These are phyloP conservation scores for Phyllotreta cruciferae DNA, from an alignment of 2,888 invertebrate genomes.

Conservation along the genomic window DNA sequence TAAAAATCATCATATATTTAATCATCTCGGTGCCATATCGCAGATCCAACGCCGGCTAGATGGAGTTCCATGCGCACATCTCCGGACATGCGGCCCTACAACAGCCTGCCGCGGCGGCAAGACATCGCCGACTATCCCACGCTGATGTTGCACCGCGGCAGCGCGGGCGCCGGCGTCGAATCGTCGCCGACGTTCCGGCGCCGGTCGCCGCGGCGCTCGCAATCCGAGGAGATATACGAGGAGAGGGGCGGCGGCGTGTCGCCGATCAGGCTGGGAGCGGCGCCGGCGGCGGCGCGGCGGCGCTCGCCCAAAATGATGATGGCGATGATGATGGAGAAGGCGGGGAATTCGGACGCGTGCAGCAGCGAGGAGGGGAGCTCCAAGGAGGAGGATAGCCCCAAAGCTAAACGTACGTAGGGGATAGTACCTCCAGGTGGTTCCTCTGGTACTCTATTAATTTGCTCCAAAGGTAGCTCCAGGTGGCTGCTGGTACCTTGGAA, in stretches of 20 bases:
- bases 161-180: constrained; percentile 18
- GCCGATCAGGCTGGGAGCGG: too few species aligned
- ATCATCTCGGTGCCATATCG: too few species aligned
- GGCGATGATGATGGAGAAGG: background rate
- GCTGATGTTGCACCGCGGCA: constrained; percentile 50
- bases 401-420: constrained; percentile 35
- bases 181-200: constrained; percentile 25
- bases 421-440: too few species aligned
- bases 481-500: background rate
- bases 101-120: constrained; percentile 67
- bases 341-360: constrained; percentile 1
- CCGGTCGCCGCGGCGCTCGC: constrained; percentile 49
- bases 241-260: constrained; percentile 36
- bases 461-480: constrained; percentile 24
- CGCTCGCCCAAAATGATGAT: background rate
- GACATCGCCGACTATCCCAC: constrained; percentile 60
- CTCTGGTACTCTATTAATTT: background rate
- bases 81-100: constrained; percentile 66
- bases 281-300: background rate
- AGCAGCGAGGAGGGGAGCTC: constrained; percentile 32
- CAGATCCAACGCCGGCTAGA: constrained; percentile 63
- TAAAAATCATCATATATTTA: too few species aligned
- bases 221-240: constrained; percentile 56
- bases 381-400: constrained; percentile 30
- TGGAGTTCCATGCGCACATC: constrained; percentile 64